Conservation (phyloP, 2,888 invertebrate genomes). For the Kryphioiulus occultus region DNA sequence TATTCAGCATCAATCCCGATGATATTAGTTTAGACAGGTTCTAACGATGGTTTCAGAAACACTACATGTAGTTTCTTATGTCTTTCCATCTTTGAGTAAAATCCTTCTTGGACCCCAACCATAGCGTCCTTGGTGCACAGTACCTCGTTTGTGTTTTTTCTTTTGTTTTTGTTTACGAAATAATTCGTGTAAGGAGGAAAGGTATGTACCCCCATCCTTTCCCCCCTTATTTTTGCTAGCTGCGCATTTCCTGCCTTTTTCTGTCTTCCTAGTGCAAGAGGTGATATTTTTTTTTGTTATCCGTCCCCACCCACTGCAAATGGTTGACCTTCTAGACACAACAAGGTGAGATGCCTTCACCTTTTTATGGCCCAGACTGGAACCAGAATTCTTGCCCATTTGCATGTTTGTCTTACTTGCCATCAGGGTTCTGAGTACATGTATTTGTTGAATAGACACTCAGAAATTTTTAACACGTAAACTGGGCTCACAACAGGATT, state of each 20-base stretch:
- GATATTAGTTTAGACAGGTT: no score
- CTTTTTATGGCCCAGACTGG: constrained; percentile 32
- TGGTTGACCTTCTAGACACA: constrained; percentile 20
- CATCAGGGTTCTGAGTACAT: background rate
- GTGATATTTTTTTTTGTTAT: background rate
- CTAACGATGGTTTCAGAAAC: no score
- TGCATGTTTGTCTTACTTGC: background rate
- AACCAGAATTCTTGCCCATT: constrained; percentile 9
- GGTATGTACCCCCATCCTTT: background rate
- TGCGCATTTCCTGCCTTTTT: constrained; percentile 18
- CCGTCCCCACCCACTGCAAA: background rate
- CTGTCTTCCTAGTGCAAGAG: constrained; percentile 32
- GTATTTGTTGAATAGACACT: no score
- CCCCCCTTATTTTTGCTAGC: background rate
- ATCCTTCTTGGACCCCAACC: no score
- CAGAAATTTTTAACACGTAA: background rate
- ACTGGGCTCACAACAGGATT: no score
- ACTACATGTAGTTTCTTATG: no score
- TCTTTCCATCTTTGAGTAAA: no score
- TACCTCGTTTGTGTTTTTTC: background rate
- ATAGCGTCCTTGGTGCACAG: background rate
- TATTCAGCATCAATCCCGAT: no score
- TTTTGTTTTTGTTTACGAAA: constrained; percentile 8
- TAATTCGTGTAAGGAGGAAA: background rate
- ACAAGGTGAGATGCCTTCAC: constrained; percentile 40